phyloP scores from a whole-genome alignment of 2,888 invertebrate species.

The Masnerella sp. region DNA sequence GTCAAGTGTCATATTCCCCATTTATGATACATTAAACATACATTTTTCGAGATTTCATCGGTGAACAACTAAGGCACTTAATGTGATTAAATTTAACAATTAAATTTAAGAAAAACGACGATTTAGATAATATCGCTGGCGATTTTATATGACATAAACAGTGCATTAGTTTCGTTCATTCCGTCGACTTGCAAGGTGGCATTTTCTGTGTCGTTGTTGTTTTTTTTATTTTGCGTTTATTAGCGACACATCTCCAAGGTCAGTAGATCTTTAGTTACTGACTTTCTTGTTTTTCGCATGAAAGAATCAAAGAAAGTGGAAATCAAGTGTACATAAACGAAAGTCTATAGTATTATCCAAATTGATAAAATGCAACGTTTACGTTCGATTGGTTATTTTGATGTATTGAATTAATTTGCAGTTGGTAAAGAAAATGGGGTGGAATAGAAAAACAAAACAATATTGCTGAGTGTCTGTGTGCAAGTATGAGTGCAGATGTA shows the following conservation, averaged over 20 bases:
- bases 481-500: slow-evolving; percentile 41
- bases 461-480: slow-evolving; percentile 40
- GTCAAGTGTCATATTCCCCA: too few species aligned
- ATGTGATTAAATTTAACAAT: slow-evolving; percentile 26
- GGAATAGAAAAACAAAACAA: slow-evolving; percentile 26
- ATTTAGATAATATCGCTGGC: slow-evolving; percentile 72
- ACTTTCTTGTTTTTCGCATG: neutral
- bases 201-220: slow-evolving; percentile 46
- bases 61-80: neutral
- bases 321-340: slow-evolving; percentile 26
- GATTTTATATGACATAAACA: slow-evolving; percentile 74
- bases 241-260: neutral
- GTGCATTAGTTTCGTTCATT: slow-evolving; percentile 71
- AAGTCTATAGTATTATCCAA: slow-evolving; percentile 12
- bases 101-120: slow-evolving; percentile 21
- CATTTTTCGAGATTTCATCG: neutral
- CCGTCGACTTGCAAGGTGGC: slow-evolving; percentile 65
- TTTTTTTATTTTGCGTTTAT: slow-evolving; percentile 63
- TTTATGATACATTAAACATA: neutral
- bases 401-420: slow-evolving; percentile 16
- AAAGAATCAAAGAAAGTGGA: neutral
- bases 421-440: slow-evolving; percentile 12
- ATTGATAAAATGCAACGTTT: slow-evolving; percentile 9
- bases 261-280: slow-evolving; percentile 4
- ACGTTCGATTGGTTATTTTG: slow-evolving; percentile 4